Base-by-base conservation (phyloP, 1,140 invertebrate genomes). In the Atta cephalotes region DNA sequence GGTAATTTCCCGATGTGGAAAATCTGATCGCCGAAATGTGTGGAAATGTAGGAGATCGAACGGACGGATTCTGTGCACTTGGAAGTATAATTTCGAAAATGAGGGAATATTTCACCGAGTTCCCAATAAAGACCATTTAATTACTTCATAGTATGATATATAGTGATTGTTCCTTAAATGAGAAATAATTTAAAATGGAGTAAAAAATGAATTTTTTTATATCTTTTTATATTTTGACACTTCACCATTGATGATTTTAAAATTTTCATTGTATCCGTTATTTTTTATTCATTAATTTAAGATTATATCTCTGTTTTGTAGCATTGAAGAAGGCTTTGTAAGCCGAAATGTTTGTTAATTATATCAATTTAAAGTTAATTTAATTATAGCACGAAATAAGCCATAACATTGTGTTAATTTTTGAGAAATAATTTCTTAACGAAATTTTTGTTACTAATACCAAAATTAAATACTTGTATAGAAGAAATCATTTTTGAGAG, bases 1-100 rank as follows among this genome's bases (percentile, higher is more conserved):
- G 53, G 39, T 84, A 84, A 84, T 84, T 84, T 76, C 18, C 45
- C 80, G 70, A 76, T 14, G 66, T 60, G 66, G 25, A 82, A 84
- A 84, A 84, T 63, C 56, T 28, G 28, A 28, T 18, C 39, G 31
- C 0, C 65, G 66, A 71, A 66, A 81, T 45, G 51, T 63, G 35
- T 58, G 51, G 16, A 81, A 58, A 71, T 71, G 16, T 72, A 45
- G 58, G 39, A 76, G 31, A 51, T 74, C 35, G 65, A 82, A 12
- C 79, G 39, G n/a, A 60, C 18, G 56, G 21, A 62, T 51, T 45
- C 60, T 16, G 7, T 10, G 35, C 10, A 35, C 68, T 56, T 10
- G 68, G 12, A 58, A 39, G 12, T 7, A 39, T 49, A 49, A 60
- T 82, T 72, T 74, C 25, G 39, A 60, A 49, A 31, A 10, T 18